Conservation (phyloP, 2,888 invertebrate genomes). For the Alloscopus bannaensis region DNA sequence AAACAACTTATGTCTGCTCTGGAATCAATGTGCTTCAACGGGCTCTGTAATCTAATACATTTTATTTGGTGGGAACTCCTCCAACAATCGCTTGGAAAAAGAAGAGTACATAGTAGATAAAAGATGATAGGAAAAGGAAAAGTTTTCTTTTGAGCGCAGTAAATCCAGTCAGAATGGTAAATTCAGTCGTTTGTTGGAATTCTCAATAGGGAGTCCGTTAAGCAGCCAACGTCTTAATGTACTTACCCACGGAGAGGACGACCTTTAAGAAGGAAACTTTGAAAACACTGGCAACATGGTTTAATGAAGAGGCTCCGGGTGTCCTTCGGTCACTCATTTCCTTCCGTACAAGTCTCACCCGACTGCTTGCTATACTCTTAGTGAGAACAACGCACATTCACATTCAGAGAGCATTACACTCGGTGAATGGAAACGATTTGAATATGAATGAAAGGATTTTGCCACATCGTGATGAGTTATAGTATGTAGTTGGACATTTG, state of each 20-base stretch:
- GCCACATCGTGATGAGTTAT: too few species aligned
- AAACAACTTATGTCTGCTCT: background rate
- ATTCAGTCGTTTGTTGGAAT: constrained; percentile 10
- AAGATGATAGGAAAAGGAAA: background rate
- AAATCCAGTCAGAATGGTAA: background rate
- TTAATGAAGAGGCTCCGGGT: background rate
- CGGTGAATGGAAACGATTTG: too few species aligned
- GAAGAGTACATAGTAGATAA: background rate
- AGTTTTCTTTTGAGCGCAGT: background rate
- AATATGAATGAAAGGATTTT: too few species aligned
- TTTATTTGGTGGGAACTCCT: too few species aligned
- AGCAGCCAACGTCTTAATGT: constrained; percentile 7
- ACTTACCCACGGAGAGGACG: background rate
- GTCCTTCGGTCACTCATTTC: background rate
- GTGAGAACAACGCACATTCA: too few species aligned
- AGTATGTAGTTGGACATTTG: too few species aligned
- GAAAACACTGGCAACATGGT: background rate
- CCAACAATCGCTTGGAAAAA: background rate
- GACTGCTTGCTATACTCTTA: too few species aligned
- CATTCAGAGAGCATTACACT: too few species aligned
- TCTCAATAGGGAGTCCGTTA: constrained; percentile 16
- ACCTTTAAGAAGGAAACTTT: constrained; percentile 5
- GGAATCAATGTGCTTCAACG: constrained; percentile 8
- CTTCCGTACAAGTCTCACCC: too few species aligned
- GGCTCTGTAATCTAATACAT: background rate